Evolutionary conservation across 2,113 vertebrate species (phyloP).

Genomic region (Mesitornis unicolor): DNA sequence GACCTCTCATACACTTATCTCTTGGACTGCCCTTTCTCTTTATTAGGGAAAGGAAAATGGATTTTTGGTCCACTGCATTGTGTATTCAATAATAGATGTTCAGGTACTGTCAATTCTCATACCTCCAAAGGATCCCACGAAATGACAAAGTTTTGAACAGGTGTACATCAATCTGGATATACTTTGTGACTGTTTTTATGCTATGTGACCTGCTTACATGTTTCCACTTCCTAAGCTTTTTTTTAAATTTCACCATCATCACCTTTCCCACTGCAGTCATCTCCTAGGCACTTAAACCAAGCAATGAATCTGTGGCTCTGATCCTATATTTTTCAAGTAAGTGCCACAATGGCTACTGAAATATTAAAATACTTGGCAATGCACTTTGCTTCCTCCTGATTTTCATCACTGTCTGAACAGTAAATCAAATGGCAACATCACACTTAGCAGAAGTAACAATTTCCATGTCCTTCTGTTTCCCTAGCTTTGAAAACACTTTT

Average conservation of each 20-base stretch:
- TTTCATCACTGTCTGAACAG: neutral
- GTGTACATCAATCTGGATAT: neutral
- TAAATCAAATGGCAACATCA: neutral
- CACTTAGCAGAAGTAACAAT: neutral
- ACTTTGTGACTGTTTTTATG: neutral
- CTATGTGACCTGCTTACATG: neutral
- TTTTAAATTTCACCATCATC: neutral
- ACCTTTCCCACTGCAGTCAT: neutral
- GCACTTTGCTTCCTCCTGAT: neutral
- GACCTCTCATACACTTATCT: neutral
- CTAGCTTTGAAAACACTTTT: neutral
- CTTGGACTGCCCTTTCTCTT: neutral
- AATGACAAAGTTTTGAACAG: neutral
- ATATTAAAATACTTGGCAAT: neutral
- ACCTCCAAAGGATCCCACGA: neutral
- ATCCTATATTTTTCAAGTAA: neutral
- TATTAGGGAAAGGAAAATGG: neutral
- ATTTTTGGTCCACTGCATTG: neutral
- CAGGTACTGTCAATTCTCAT: neutral
- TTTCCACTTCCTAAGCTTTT: neutral
- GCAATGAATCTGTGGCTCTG: neutral
- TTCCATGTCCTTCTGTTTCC: neutral
- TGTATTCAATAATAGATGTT: neutral
- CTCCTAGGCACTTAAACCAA: neutral
- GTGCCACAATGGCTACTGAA: neutral